Evolutionary conservation across 2,797 vertebrate species (phyloP).

Genomic region (Sebastes flavidus): DNA sequence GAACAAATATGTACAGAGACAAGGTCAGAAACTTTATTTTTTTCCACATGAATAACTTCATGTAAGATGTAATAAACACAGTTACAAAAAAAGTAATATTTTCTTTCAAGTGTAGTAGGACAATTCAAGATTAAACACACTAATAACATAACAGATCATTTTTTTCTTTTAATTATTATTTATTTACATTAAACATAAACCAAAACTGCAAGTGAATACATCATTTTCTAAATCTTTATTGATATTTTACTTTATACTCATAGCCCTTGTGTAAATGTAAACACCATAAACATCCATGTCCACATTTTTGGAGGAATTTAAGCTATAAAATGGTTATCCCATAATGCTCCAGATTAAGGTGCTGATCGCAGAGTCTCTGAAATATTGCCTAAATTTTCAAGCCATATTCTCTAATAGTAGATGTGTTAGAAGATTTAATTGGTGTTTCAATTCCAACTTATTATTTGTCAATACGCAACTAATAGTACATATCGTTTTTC

Average conservation of each 20-base stretch:
- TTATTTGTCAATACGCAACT: not conserved
- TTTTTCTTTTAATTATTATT: not conserved
- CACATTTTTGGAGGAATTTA: not conserved
- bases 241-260: not conserved
- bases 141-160: not conserved
- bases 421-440: not conserved
- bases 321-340: not conserved
- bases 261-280: not conserved
- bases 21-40: conserved; percentile 38
- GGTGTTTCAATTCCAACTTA: not conserved
- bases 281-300: not conserved
- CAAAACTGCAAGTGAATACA: not conserved
- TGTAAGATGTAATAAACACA: not conserved
- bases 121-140: not conserved
- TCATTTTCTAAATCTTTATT: not conserved
- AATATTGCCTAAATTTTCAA: not conserved
- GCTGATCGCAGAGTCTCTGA: not conserved
- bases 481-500: not conserved
- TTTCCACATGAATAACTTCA: not conserved
- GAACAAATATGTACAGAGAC: not conserved
- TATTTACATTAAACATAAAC: not conserved
- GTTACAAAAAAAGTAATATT: not conserved
- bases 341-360: not conserved
- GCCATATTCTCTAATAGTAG: not conserved
- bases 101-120: not conserved